Evolutionary conservation across 2,888 invertebrate species (phyloP), one percentile per base, ranked within the genome.

Genomic region (Steinernema hermaphroditum): DNA sequence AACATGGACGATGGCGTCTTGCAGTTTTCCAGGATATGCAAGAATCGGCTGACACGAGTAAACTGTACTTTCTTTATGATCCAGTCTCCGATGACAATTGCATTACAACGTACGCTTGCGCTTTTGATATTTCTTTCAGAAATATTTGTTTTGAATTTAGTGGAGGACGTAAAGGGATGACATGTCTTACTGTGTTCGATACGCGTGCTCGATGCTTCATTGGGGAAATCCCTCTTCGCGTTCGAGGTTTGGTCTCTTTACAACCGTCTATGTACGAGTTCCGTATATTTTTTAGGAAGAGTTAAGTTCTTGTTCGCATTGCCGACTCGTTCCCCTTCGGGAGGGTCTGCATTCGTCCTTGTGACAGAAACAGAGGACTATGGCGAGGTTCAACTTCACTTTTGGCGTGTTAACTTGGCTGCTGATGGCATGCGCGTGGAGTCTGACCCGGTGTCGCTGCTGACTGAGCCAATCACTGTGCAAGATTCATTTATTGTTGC

Each of bases 1-100:
- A 81, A 71, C 82, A 78, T 49, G 85, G 84, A 75, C 78, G 79
- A 72, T 83, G 75, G 77, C 75, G 80, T 27, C 57, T 80, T 29
- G 78, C 82, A 16, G 75, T 82, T n/a, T 84, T 80, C 70, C 84
- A 85, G 75, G 86, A 86, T 74, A 80, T 86, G 16, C 84, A 83
- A 49, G 83, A 84, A 71, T 80, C 84, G 2, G 62, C 78, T 19
- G 86, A 86, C 68, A 74, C 72, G 6, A 74, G 73, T 44, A 82
- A 82, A 71, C 77, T 86, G 19, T 86, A 84, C 75, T 86, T 83
- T 57, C 78, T 86, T 22, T 86, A 85, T 72, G 86, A 86, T 72
- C 85, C 86, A 19, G 73, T 79, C 14, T 80, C 82, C 0, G 86
- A 86, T 71, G 85, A 86, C 70, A 76, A 73, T 32, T 81, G 82